Conservation (phyloP, 2,797 vertebrate species). For the Cynodonichthys magdalenae region DNA sequence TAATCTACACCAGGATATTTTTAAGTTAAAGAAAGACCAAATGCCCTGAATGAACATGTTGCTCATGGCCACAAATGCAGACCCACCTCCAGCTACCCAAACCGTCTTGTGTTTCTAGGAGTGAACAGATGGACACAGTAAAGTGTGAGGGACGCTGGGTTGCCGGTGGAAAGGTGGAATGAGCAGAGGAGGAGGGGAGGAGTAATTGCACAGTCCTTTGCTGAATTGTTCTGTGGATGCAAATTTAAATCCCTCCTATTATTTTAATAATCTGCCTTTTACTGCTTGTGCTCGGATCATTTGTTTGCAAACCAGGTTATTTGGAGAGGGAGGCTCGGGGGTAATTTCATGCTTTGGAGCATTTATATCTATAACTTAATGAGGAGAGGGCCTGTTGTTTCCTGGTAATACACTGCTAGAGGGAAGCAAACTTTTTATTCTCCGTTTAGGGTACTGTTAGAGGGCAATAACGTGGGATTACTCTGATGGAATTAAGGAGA, state of each 20-base stretch:
- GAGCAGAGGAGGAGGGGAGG: conserved; percentile 63
- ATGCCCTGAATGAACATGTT: background rate
- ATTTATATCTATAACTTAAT: conserved; percentile 98
- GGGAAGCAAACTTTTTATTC: conserved; percentile 84
- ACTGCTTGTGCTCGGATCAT: conserved; percentile 94
- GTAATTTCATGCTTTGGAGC: conserved; percentile 99
- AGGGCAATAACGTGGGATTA: conserved; percentile 78
- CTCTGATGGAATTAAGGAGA: conserved; percentile 73
- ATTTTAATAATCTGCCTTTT: conserved; percentile 93
- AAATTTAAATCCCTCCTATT: conserved; percentile 93
- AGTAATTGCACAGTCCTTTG: conserved; percentile 78
- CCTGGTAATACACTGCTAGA: conserved; percentile 85
- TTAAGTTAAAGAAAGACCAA: conserved; percentile 14
- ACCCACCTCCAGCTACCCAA: conserved; percentile 40
- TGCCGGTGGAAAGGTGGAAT: conserved; percentile 61
- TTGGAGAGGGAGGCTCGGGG: conserved; percentile 94
- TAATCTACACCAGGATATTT: background rate
- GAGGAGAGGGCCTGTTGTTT: conserved; percentile 97
- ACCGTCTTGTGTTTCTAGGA: conserved; percentile 33
- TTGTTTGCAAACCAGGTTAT: conserved; percentile 98
- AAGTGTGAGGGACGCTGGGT: conserved; percentile 47
- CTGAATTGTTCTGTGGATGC: conserved; percentile 86
- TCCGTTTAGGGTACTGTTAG: conserved; percentile 84
- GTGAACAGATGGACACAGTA: conserved; percentile 70
- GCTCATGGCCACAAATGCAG: conserved; percentile 17